Evolutionary conservation across 2,888 invertebrate genomes (phyloP).

Genomic region (Drosophila ezoana): DNA sequence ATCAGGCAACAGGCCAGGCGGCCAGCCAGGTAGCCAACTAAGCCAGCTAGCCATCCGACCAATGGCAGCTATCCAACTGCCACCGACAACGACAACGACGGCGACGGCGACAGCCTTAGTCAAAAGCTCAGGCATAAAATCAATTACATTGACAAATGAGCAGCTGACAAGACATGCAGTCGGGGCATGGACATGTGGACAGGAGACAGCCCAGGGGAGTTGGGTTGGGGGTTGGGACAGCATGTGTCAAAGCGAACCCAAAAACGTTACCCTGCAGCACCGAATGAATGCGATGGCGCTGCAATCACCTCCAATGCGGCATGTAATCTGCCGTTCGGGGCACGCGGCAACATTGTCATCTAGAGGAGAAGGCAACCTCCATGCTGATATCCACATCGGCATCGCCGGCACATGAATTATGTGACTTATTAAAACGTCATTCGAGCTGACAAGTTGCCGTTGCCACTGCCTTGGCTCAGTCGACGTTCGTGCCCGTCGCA

Average conservation of each 20-base stretch:
- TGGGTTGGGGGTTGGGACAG: conserved; percentile 4
- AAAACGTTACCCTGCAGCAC: conserved; percentile 49
- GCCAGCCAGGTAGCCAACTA: conserved; percentile 39
- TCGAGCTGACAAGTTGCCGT: conserved; percentile 78
- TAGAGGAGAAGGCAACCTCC: conserved; percentile 2
- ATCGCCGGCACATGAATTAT: conserved; percentile 75
- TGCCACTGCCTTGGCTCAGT: conserved; percentile 45
- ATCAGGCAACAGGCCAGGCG: conserved; percentile 62
- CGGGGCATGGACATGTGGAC: conserved; percentile 7
- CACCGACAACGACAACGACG: conserved; percentile 13
- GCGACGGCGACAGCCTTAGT: conserved; percentile 57
- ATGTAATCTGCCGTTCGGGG: conserved; percentile 45
- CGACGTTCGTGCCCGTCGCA: conserved; percentile 6
- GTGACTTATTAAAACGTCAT: conserved; percentile 83
- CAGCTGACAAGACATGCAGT: conserved; percentile 70
- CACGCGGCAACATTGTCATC: conserved; percentile 55
- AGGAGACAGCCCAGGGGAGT: conserved; percentile 15
- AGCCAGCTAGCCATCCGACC: conserved; percentile 3
- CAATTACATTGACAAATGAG: conserved; percentile 80
- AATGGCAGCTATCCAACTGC: conserved; percentile 18
- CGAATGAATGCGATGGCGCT: conserved; percentile 22
- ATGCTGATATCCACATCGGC: conserved; percentile 31
- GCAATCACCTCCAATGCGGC: conserved; percentile 46
- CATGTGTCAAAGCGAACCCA: conserved; percentile 61
- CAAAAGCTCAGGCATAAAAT: conserved; percentile 78